phyloP scores from a whole-genome alignment of 2,888 invertebrate species.

The Fissipunctia ypsillon region DNA sequence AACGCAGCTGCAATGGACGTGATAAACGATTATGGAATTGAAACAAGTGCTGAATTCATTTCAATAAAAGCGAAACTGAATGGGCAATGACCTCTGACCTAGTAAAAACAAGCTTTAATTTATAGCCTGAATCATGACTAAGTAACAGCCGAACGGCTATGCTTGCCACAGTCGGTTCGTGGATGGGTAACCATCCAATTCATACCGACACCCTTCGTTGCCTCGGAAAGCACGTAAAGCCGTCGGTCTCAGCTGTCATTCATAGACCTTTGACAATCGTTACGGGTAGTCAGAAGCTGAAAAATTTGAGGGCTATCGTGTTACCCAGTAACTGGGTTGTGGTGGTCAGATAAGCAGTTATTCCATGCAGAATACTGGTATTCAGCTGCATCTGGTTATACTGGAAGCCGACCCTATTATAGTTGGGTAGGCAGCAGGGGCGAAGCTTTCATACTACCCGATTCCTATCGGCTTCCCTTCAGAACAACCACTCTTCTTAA shows the following conservation, averaged over 20 bases:
- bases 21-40: conserved; percentile 33
- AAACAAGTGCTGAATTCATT: conserved; percentile 26
- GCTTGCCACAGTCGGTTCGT: neutral
- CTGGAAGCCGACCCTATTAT: neutral
- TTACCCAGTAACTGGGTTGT: neutral
- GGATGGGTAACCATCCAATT: neutral
- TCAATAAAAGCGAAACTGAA: conserved; percentile 25
- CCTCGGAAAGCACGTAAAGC: neutral
- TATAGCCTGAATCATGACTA: neutral
- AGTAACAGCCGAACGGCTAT: neutral
- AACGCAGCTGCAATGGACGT: conserved; percentile 35
- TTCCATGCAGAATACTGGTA: neutral
- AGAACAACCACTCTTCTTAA: too few relatives aligned
- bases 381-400: neutral
- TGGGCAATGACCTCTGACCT: neutral
- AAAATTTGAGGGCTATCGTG: neutral
- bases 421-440: too few relatives aligned
- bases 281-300: neutral
- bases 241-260: neutral
- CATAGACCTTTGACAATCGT: neutral
- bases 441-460: too few relatives aligned
- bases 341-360: neutral
- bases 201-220: neutral
- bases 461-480: too few relatives aligned
- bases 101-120: neutral